These are phyloP conservation scores for Sceloporus undulatus DNA, from an alignment of 2,113 vertebrate species.

Conservation along the genomic window DNA sequence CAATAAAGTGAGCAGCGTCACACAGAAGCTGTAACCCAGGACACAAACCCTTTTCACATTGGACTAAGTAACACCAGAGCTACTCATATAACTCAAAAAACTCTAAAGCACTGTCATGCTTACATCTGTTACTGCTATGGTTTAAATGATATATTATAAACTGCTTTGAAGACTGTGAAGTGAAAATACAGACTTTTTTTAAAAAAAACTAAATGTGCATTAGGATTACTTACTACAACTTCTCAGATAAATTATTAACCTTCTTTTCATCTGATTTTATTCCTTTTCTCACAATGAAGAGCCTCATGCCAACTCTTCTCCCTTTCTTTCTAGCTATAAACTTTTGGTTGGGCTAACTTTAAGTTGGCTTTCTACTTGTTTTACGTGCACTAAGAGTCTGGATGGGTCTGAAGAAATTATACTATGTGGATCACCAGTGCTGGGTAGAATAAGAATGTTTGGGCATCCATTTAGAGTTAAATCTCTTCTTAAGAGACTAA, in stretches of 20 bases:
- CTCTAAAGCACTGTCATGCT: background rate
- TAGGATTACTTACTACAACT: background rate
- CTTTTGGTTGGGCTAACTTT: background rate
- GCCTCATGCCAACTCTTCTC: background rate
- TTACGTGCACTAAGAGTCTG: too few relatives aligned
- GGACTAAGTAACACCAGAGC: background rate
- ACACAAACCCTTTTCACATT: background rate
- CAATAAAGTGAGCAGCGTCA: background rate
- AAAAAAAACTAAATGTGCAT: background rate
- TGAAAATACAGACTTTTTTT: background rate
- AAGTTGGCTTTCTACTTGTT: background rate
- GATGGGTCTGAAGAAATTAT: background rate
- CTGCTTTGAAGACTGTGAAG: background rate
- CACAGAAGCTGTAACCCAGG: background rate
- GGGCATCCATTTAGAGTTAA: background rate
- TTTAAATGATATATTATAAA: constrained; percentile 14
- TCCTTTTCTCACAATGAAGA: background rate
- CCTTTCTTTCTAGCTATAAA: background rate
- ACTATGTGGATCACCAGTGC: background rate
- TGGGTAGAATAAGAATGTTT: background rate
- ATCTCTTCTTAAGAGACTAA: background rate
- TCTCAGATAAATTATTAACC: background rate
- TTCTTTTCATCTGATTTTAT: background rate
- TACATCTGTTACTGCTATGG: background rate
- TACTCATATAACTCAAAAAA: background rate